These are phyloP conservation scores for Paramacrobiotus metropolitanus DNA, from an alignment of 1,140 invertebrate species.

Conservation along the genomic window DNA sequence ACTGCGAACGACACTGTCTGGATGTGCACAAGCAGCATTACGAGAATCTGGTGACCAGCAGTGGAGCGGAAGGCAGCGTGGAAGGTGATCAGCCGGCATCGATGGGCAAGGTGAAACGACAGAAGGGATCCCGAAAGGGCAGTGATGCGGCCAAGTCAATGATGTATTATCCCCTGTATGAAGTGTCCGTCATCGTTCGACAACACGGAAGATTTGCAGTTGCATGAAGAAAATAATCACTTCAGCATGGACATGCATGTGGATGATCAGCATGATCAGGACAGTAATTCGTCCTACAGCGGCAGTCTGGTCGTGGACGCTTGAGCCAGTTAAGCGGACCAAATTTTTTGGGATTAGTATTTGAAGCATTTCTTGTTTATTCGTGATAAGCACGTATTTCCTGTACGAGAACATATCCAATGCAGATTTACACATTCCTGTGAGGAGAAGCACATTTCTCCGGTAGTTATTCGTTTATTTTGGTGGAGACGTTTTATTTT, in stretches of 20 bases:
- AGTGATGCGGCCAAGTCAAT: not conserved
- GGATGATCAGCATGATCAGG: not conserved
- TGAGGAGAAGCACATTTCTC: no score
- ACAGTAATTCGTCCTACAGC: not conserved
- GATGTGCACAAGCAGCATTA: slow-evolving; percentile 48
- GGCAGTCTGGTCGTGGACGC: not conserved
- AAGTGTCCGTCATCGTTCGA: not conserved
- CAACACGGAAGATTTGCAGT: not conserved
- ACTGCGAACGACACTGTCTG: slow-evolving; percentile 74
- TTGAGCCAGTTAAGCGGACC: no score
- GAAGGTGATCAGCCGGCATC: not conserved
- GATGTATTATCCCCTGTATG: not conserved
- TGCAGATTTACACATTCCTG: no score
- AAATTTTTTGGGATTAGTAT: no score
- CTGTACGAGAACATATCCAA: no score
- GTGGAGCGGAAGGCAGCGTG: not conserved
- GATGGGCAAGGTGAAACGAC: not conserved
- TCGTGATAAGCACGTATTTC: no score
- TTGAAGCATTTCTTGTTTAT: no score
- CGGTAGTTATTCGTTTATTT: no score
- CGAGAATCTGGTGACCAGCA: slow-evolving; percentile 17
- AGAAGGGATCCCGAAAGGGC: not conserved
- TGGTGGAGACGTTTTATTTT: no score
- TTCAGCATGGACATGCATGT: not conserved
- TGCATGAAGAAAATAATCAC: not conserved